These are phyloP conservation scores for Triops longicaudatus DNA, from an alignment of 1,140 invertebrate species.

Conservation along the genomic window DNA sequence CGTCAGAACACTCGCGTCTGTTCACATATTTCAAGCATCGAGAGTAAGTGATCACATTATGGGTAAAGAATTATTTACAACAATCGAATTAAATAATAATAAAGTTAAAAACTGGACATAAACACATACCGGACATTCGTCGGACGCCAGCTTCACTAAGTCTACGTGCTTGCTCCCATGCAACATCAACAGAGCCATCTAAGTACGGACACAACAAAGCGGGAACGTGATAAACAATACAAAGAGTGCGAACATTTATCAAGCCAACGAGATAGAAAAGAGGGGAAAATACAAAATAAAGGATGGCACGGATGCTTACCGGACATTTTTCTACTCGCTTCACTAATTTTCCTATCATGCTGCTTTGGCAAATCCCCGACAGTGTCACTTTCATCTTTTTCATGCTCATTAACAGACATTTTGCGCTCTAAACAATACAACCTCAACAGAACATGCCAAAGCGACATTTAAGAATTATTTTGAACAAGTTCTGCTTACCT, in stretches of 20 bases:
- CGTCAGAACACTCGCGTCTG: slow-evolving; percentile 74
- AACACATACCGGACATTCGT: slow-evolving; percentile 56
- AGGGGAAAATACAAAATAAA: not conserved
- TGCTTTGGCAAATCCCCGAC: slow-evolving; percentile 24
- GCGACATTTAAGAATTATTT: not conserved
- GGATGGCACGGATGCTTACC: not conserved
- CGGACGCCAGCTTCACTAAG: slow-evolving; percentile 59
- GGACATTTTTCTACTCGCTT: slow-evolving; percentile 21
- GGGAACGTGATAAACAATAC: slow-evolving; percentile 38
- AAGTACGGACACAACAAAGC: slow-evolving; percentile 39
- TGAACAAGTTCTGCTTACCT: not conserved
- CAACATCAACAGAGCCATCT: slow-evolving; percentile 40
- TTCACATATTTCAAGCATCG: not conserved
- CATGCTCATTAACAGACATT: slow-evolving; percentile 16
- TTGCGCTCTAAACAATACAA: not conserved
- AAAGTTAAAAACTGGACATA: not conserved
- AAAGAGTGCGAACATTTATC: slow-evolving; percentile 40
- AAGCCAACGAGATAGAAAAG: slow-evolving; percentile 24
- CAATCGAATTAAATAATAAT: not conserved
- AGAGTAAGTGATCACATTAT: slow-evolving; percentile 1
- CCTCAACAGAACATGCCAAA: not conserved
- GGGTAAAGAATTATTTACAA: not conserved
- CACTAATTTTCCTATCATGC: slow-evolving; percentile 23
- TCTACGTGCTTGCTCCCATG: slow-evolving; percentile 40
- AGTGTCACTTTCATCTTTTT: slow-evolving; percentile 12